phyloP scores from a whole-genome alignment of 2,888 invertebrate species.

The Noctua pronuba region DNA sequence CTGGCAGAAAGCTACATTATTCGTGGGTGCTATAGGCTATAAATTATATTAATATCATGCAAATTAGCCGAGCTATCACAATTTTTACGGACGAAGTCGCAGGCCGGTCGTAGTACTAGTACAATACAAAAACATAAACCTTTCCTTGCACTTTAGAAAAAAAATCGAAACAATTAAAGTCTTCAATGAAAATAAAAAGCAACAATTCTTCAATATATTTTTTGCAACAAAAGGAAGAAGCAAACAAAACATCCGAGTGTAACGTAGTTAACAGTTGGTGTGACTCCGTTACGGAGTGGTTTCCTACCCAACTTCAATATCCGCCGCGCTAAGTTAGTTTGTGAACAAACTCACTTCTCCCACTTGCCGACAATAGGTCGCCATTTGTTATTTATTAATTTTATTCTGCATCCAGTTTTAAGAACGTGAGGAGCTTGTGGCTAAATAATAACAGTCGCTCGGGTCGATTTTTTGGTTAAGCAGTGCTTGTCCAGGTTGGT shows the following conservation, averaged over 20 bases:
- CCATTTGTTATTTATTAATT: slow-evolving; percentile 66
- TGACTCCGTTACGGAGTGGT: slow-evolving; percentile 64
- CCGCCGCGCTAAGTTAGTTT: slow-evolving; percentile 65
- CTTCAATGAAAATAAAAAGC: background rate
- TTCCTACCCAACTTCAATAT: slow-evolving; percentile 66
- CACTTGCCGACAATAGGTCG: slow-evolving; percentile 56
- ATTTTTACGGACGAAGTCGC: no score
- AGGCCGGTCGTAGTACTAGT: no score
- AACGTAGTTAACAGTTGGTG: slow-evolving; percentile 66
- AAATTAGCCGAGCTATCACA: no score
- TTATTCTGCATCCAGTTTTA: slow-evolving; percentile 37
- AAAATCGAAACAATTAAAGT: background rate
- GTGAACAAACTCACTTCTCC: slow-evolving; percentile 60
- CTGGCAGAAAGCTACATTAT: no score
- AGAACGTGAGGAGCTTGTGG: no score
- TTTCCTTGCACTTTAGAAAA: background rate
- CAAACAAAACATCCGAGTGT: slow-evolving; percentile 62
- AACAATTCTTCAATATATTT: slow-evolving; percentile 22
- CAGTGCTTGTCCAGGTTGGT: no score
- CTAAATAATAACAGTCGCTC: no score
- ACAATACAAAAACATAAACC: background rate
- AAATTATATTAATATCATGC: no score
- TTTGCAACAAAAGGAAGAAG: slow-evolving; percentile 40
- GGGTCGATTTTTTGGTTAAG: no score
- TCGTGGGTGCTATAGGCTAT: no score